Conservation (phyloP, 2,797 vertebrate genomes). For the Clarias platycephalus region DNA sequence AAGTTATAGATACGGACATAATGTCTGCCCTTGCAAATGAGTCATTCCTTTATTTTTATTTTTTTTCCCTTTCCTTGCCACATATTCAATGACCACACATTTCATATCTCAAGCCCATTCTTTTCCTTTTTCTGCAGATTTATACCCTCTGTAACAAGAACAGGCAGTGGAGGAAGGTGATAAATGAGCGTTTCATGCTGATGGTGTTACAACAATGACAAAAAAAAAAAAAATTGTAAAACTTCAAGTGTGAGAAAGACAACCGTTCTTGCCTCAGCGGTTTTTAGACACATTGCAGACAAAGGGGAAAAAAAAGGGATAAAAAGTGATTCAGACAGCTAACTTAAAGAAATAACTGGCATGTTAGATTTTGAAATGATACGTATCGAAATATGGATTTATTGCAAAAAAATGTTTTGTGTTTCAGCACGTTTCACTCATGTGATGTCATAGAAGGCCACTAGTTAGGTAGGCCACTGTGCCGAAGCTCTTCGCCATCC, state of each 20-base stretch:
- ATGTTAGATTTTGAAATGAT: background rate
- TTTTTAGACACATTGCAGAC: constrained; percentile 5
- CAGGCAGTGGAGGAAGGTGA: constrained; percentile 45
- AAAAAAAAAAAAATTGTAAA: constrained; percentile 1
- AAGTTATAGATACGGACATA: constrained; percentile 33
- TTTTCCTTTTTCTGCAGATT: constrained; percentile 9
- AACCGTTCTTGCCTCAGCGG: constrained; percentile 26
- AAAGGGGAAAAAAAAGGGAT: background rate
- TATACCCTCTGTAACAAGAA: constrained; percentile 48
- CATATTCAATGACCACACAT: background rate
- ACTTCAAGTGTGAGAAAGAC: constrained; percentile 2
- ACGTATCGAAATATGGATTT: no score
- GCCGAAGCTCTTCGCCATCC: no score
- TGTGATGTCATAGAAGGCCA: background rate
- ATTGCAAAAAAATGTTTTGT: no score
- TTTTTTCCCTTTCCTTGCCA: constrained; percentile 2
- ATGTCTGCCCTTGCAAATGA: constrained; percentile 24
- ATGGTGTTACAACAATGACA: constrained; percentile 34
- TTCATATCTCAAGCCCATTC: background rate
- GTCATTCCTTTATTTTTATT: background rate
- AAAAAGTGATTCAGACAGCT: constrained; percentile 18
- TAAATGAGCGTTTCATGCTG: constrained; percentile 43
- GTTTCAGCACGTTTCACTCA: no score
- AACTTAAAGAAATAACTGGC: background rate
- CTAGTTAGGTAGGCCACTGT: no score